Conservation (phyloP, 2,113 vertebrate species). For the Oxygymnocypris stewartii region DNA sequence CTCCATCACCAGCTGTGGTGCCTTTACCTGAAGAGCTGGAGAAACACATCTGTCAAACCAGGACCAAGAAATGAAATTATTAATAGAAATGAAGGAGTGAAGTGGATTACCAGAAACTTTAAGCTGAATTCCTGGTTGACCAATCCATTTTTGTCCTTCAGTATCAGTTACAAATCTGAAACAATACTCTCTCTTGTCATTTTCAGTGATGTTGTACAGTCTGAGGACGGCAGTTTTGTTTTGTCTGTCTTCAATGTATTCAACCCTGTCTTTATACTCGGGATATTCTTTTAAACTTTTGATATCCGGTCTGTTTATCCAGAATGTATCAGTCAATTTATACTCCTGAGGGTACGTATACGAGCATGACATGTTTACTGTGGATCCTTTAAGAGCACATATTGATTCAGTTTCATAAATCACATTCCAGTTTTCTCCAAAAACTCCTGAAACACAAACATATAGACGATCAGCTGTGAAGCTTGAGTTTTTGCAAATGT, state of each 20-base stretch:
- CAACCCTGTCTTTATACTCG: slow-evolving; percentile 26
- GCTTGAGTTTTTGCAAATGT: background rate
- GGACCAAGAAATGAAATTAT: background rate
- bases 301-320: background rate
- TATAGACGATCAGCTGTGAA: background rate
- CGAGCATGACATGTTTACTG: slow-evolving; percentile 17
- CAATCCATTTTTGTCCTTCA: fast-evolving
- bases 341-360: background rate
- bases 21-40: background rate
- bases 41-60: background rate
- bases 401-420: background rate
- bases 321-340: background rate
- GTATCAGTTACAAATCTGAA: background rate
- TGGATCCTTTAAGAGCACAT: slow-evolving; percentile 37
- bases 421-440: background rate
- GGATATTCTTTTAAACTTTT: background rate
- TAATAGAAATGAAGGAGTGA: background rate
- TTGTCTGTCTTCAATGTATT: background rate
- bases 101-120: background rate
- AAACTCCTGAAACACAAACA: slow-evolving; percentile 21
- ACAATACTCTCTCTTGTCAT: background rate
- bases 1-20: background rate
- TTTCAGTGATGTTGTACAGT: background rate
- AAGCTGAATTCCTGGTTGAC: background rate
- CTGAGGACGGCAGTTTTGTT: background rate